Evolutionary conservation across 1,140 invertebrate species (phyloP).

Genomic region (Diorhabda carinulata): DNA sequence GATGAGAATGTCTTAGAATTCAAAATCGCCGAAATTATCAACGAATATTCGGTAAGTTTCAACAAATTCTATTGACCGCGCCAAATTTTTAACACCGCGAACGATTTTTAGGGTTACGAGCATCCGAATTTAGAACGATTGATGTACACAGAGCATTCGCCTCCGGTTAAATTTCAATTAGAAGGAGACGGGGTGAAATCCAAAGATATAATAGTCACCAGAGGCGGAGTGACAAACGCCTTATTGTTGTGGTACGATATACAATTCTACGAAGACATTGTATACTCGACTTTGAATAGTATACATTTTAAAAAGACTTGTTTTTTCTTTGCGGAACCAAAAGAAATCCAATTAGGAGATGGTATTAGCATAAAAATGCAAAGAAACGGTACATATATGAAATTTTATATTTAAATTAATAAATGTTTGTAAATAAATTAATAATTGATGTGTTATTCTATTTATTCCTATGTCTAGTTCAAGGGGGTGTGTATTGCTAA

Average conservation of each 20-base stretch:
- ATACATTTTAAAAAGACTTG: slow-evolving; percentile 17
- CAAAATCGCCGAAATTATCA: slow-evolving; percentile 30
- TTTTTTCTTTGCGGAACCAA: slow-evolving; percentile 12
- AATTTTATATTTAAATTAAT: slow-evolving; percentile 9
- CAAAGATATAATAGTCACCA: slow-evolving; percentile 22
- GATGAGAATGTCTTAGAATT: slow-evolving; percentile 34
- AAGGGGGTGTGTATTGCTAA: too few species aligned
- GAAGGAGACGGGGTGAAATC: slow-evolving; percentile 22
- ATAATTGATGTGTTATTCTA: too few species aligned
- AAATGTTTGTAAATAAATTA: slow-evolving; percentile 4
- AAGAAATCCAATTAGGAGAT: slow-evolving; percentile 4
- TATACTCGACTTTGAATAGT: slow-evolving; percentile 24
- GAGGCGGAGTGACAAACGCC: slow-evolving; percentile 25
- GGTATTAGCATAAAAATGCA: slow-evolving; percentile 6
- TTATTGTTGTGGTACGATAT: slow-evolving; percentile 31
- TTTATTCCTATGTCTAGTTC: too few species aligned
- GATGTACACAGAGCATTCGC: slow-evolving; percentile 24
- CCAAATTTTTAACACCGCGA: neutral
- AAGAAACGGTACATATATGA: slow-evolving; percentile 13
- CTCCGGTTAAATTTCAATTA: slow-evolving; percentile 24
- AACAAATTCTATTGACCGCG: neutral
- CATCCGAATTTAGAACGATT: slow-evolving; percentile 34
- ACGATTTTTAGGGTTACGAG: slow-evolving; percentile 31
- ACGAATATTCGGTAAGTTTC: slow-evolving; percentile 32
- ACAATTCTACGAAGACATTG: slow-evolving; percentile 20